Percentiles rank a stretch among this genome's conserved stretches.
Evolutionary conservation across 1,140 invertebrate genomes (phyloP).

Genomic region (Pseudomyrmex pallidus): DNA sequence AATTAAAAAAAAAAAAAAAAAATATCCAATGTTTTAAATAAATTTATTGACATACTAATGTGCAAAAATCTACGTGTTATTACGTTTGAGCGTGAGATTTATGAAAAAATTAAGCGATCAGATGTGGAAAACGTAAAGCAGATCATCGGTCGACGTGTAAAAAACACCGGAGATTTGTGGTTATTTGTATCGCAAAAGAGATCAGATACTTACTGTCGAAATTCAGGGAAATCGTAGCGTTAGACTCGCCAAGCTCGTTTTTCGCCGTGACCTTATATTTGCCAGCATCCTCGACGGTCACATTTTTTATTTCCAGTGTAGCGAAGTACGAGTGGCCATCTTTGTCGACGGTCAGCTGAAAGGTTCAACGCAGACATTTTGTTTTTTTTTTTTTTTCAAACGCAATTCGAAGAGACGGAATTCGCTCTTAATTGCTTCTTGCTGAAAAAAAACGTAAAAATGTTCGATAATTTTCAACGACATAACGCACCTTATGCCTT

Average conservation of each 20-base stretch:
- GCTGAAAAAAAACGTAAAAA: too few relatives aligned
- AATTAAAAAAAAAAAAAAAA: too few relatives aligned
- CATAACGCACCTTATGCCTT: constrained; percentile 91
- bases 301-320: constrained; percentile 95
- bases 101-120: constrained; percentile 23
- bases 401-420: too few relatives aligned
- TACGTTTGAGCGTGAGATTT: constrained; percentile 13
- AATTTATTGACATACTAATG: too few relatives aligned
- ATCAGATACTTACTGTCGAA: constrained; percentile 96
- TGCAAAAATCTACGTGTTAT: too few relatives aligned
- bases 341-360: constrained; percentile 94
- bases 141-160: constrained; percentile 30
- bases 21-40: too few relatives aligned
- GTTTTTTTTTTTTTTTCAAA: neutral
- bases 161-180: neutral
- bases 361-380: constrained; percentile 25
- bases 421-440: neutral
- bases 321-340: constrained; percentile 97
- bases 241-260: constrained; percentile 98
- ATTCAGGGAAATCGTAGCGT: constrained; percentile 97
- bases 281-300: constrained; percentile 98
- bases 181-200: constrained; percentile 5
- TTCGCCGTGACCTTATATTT: constrained; percentile 98
- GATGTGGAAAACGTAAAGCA: constrained; percentile 40
- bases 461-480: neutral